phyloP scores from a whole-genome alignment of 2,113 vertebrate genomes.

The Podilymbus podiceps region DNA sequence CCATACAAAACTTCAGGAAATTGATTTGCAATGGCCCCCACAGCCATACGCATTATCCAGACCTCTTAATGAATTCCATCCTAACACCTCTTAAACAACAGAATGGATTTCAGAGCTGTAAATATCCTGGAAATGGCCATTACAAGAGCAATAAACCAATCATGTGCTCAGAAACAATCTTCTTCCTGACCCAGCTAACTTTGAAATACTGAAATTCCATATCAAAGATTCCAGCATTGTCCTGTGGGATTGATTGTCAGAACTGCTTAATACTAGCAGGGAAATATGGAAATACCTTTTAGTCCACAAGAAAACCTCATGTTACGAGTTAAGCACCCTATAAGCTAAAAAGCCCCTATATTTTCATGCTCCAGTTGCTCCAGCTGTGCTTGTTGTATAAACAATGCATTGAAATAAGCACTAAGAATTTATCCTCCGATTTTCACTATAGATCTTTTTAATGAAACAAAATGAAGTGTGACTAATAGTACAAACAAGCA shows the following conservation, averaged over 20 bases:
- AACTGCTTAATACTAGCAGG: background rate
- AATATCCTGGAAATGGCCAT: background rate
- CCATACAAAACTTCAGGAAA: background rate
- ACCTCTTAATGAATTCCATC: background rate
- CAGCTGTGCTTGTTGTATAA: background rate
- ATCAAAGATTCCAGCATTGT: background rate
- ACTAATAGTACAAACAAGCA: background rate
- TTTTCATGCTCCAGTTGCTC: background rate
- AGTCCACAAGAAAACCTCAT: background rate
- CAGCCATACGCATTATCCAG: background rate
- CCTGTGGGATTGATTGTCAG: background rate
- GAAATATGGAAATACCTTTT: background rate
- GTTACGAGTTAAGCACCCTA: background rate
- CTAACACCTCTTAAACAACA: background rate
- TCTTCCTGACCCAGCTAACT: background rate
- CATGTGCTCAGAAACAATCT: background rate
- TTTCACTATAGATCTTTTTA: background rate
- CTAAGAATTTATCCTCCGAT: background rate
- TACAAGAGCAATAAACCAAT: background rate
- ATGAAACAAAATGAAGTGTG: background rate
- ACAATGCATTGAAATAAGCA: background rate
- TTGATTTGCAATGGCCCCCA: background rate
- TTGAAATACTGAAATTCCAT: conserved; percentile 19
- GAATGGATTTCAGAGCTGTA: conserved; percentile 35
- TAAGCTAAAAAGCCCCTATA: background rate